Base-by-base conservation (phyloP, 2,888 invertebrate species). In the Pteria penguin region DNA sequence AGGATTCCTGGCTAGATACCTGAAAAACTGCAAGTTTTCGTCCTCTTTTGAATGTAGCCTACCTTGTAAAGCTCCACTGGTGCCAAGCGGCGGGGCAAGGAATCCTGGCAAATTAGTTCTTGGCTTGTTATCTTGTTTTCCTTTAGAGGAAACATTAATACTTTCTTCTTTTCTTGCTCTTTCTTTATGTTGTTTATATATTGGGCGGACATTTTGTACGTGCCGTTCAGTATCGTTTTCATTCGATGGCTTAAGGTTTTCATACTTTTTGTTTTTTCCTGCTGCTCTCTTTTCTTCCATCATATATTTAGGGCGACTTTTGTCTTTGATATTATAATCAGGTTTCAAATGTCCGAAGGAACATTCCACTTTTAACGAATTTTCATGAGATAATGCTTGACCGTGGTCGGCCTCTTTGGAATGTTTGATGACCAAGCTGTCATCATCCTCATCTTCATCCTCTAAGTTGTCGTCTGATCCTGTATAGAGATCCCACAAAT, bases 1-100 rank as follows among this genome's bases (percentile, higher is more conserved):
- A 11, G 24, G 29, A 24, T 65, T 65, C 26, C 65, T 65, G 22
- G 65, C 65, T 22, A 65, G 18, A 26, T 65, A 65, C 45, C 27
- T 65, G 65, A 65, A 65, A 27, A 65, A 65, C 45, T 36, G 18
- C 45, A 65, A 5, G 45, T 65, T 65, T 26, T 65, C 65, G n/a
- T 65, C 65, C 2, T 32, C 65, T 26, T 65, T 45, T 1, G 18
- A 14, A 45, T 45, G 45, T 18, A 8, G 8, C 18, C 45, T 45
- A 45, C 45, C 45, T 45, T 18, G 8, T 18, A 18, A 18, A 8
- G 8, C 11, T 45, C 18, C 1, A 8, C 18, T 45, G 45, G 45
- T 18, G 11, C 45, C 45, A 45, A 45, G 45, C 8, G 45, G 45
- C 8, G 45, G 8, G 11, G 8, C 45, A 8, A 45, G 45, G 18